phyloP scores from a whole-genome alignment of 2,888 invertebrate genomes.

The Volucella inanis region DNA sequence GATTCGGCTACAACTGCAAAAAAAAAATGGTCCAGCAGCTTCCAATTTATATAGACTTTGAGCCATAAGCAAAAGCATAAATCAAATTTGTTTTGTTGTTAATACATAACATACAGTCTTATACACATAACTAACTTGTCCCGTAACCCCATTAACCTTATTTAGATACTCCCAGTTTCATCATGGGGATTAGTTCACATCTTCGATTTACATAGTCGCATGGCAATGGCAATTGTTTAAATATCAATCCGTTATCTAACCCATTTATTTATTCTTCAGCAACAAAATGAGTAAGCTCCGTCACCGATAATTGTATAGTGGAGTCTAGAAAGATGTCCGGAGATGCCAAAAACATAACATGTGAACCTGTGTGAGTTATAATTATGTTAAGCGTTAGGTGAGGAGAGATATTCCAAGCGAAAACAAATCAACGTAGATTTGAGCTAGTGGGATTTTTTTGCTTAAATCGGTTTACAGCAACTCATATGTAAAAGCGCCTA shows the following conservation, averaged over 20 bases:
- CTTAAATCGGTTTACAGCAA: too few species aligned
- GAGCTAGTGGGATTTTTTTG: too few species aligned
- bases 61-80: neutral
- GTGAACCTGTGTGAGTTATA: too few species aligned
- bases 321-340: too few species aligned
- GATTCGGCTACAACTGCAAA: neutral
- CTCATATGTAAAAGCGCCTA: too few species aligned
- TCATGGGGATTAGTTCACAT: neutral
- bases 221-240: constrained; percentile 30
- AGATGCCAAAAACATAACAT: too few species aligned
- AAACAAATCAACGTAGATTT: too few species aligned
- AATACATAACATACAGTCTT: neutral
- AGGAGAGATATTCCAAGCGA: too few species aligned
- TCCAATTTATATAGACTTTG: neutral
- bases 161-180: constrained; percentile 37
- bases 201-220: neutral
- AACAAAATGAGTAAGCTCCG: neutral
- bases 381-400: too few species aligned
- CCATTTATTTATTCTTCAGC: constrained; percentile 6
- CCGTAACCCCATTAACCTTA: constrained; percentile 38
- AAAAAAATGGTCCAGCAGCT: neutral
- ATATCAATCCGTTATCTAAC: constrained; percentile 34
- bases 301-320: too few species aligned
- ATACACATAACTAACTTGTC: constrained; percentile 18
- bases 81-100: neutral